Percentiles rank a stretch among this genome's conserved stretches.
phyloP scores from a whole-genome alignment of 2,888 invertebrate species.

The Cancer borealis region DNA sequence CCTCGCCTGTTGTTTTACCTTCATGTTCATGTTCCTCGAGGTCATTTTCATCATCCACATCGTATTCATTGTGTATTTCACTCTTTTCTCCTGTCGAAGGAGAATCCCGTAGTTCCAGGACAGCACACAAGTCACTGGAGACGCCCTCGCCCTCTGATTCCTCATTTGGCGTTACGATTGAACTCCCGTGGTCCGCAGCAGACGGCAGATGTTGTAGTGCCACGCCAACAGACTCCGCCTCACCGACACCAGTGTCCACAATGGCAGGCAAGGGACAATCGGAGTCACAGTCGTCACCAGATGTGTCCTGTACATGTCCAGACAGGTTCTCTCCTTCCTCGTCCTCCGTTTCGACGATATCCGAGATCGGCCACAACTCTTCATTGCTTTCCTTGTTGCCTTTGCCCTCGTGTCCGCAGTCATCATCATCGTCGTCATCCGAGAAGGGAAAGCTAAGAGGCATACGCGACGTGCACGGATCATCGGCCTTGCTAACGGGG shows the following conservation, averaged over 20 bases:
- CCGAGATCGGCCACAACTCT: conserved; percentile 68
- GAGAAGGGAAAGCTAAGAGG: conserved; percentile 57
- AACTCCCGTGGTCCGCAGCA: background rate
- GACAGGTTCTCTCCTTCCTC: conserved; percentile 59
- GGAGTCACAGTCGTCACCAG: background rate
- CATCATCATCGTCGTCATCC: conserved; percentile 63
- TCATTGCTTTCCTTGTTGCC: conserved; percentile 39
- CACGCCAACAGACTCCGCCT: background rate
- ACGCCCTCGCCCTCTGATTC: background rate
- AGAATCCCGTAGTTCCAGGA: background rate
- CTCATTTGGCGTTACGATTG: background rate
- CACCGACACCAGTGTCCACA: background rate
- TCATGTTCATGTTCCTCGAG: background rate
- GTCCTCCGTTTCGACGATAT: conserved; percentile 72
- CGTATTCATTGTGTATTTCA: background rate
- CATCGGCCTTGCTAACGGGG: conserved; percentile 13
- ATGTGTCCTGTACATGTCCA: background rate
- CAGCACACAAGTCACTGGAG: background rate
- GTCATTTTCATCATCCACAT: conserved; percentile 31
- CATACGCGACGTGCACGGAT: conserved; percentile 59
- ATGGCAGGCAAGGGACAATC: background rate
- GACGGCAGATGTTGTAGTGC: background rate
- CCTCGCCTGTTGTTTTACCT: background rate
- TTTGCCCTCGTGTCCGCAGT: conserved; percentile 40
- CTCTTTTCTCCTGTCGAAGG: background rate